Evolutionary conservation across 2,113 vertebrate genomes (phyloP).

Genomic region (Rhinoderma darwinii): DNA sequence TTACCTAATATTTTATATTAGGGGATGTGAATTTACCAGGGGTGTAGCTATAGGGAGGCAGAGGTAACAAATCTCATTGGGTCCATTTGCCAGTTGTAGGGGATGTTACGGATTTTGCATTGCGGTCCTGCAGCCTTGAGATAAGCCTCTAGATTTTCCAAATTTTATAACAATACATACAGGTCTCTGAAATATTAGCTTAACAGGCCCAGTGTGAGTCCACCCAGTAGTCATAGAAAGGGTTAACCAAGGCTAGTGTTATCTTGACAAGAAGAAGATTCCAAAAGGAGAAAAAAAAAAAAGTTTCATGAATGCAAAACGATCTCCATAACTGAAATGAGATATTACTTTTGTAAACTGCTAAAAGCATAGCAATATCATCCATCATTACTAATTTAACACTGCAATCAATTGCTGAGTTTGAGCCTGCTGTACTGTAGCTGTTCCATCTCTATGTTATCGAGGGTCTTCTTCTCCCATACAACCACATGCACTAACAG

Average conservation of each 20-base stretch:
- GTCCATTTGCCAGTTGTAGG: not conserved
- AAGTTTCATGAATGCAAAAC: constrained; percentile 48
- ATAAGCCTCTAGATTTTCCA: not conserved
- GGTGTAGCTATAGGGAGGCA: too few species aligned
- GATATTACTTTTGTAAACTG: constrained; percentile 25
- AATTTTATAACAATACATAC: not conserved
- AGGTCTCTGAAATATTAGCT: not conserved
- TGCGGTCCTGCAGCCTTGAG: not conserved
- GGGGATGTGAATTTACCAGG: too few species aligned
- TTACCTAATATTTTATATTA: too few species aligned
- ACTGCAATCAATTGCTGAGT: not conserved
- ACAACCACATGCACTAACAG: constrained; percentile 46
- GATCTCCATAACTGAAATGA: constrained; percentile 58
- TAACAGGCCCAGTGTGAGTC: not conserved
- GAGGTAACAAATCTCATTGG: not conserved
- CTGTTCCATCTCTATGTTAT: constrained; percentile 55
- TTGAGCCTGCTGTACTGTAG: constrained; percentile 44
- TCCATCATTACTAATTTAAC: not conserved
- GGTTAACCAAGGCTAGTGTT: constrained; percentile 43
- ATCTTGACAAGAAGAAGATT: constrained; percentile 42
- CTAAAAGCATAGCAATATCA: not conserved
- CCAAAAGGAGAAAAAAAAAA: constrained; percentile 41
- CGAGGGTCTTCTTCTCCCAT: constrained; percentile 43
- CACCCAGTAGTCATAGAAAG: not conserved
- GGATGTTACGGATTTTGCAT: not conserved